Conservation (phyloP, 1,140 invertebrate genomes). For the Aphidius ervi region DNA sequence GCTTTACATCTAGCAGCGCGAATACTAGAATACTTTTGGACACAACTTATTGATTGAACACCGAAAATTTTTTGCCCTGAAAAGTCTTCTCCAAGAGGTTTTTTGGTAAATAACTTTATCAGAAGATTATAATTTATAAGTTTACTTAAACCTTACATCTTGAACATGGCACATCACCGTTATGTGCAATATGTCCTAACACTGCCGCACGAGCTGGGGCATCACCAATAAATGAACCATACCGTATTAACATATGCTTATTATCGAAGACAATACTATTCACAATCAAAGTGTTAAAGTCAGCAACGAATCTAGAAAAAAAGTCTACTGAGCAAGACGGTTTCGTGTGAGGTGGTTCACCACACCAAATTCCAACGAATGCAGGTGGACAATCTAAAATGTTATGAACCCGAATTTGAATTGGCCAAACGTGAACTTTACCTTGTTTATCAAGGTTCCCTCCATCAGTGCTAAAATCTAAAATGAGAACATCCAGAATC, state of each 20-base stretch:
- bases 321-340: conserved; percentile 15
- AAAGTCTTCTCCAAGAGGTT: no score
- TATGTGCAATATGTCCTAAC: conserved; percentile 21
- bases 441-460: conserved; percentile 12
- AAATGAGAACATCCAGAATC: conserved; percentile 8
- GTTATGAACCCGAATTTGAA: conserved; percentile 16
- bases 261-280: conserved; percentile 9
- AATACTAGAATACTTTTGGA: no score
- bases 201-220: conserved; percentile 21
- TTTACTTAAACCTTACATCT: conserved; percentile 27
- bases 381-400: conserved; percentile 7
- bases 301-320: conserved; percentile 17
- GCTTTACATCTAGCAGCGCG: no score
- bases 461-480: conserved; percentile 25
- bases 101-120: no score
- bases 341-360: conserved; percentile 17
- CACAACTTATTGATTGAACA: no score
- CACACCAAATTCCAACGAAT: conserved; percentile 21
- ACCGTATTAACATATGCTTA: conserved; percentile 2
- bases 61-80: no score
- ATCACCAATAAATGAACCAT: conserved; percentile 20
- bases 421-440: conserved; percentile 10
- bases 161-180: conserved; percentile 19
- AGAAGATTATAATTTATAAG: no score
- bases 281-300: conserved; percentile 4